Evolutionary conservation across 2,797 vertebrate species (phyloP).

Genomic region (Tadarida brasiliensis): DNA sequence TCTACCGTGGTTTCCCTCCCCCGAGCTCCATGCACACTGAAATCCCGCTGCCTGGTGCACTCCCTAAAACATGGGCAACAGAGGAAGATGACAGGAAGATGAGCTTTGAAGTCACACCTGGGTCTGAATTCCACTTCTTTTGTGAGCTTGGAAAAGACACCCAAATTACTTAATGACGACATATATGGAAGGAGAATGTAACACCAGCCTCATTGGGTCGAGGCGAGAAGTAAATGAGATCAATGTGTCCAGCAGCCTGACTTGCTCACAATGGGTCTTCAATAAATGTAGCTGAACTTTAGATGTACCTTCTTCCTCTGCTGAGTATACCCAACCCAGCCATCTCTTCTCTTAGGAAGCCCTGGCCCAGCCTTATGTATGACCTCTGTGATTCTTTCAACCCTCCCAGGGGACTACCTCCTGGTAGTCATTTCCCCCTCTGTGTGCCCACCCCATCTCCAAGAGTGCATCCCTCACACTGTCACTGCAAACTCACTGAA

Average conservation of each 20-base stretch:
- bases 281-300: neutral
- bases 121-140: neutral
- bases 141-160: constrained; percentile 18
- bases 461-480: neutral
- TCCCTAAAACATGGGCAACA: neutral
- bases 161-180: neutral
- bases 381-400: neutral
- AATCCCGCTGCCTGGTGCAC: neutral
- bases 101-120: neutral
- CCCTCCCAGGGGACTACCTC: neutral
- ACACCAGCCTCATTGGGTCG: neutral
- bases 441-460: neutral
- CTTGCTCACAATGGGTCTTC: neutral
- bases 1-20: neutral
- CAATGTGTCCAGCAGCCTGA: neutral
- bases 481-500: neutral
- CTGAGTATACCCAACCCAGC: neutral
- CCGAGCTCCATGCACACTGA: neutral
- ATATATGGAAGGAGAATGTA: neutral
- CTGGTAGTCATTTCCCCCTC: neutral
- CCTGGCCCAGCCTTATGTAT: neutral
- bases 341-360: neutral
- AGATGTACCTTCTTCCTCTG: neutral
- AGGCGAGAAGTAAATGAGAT: neutral
- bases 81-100: neutral